Evolutionary conservation across 1,140 invertebrate genomes (phyloP).

Genomic region (Pogonomyrmex californicus): DNA sequence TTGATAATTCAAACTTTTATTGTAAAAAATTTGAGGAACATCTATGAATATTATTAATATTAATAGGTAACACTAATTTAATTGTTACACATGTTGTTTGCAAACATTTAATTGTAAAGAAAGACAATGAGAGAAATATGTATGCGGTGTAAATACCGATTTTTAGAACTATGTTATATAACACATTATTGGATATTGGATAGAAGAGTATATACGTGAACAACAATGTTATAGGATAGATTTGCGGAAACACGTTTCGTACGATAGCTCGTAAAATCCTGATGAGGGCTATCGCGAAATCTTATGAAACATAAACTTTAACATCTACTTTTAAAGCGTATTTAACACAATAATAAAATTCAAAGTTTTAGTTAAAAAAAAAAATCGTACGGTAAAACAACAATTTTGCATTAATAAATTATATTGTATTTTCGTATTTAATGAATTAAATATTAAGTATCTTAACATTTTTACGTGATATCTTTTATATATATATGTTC

Average conservation of each 20-base stretch:
- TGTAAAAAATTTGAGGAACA: neutral
- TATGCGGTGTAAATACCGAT: neutral
- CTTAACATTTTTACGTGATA: neutral
- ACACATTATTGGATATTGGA: neutral
- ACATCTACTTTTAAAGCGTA: neutral
- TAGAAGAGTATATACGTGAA: neutral
- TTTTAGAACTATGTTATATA: neutral
- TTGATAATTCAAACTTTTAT: neutral
- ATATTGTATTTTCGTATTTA: neutral
- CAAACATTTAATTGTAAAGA: too few species aligned
- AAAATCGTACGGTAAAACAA: neutral
- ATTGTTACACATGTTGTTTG: neutral
- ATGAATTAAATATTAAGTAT: slow-evolving; percentile 16
- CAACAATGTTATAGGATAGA: slow-evolving; percentile 36
- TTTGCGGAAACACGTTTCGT: slow-evolving; percentile 32
- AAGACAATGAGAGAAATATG: neutral
- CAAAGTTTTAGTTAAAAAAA: neutral
- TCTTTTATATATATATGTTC: neutral
- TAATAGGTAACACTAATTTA: neutral
- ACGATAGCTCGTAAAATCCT: slow-evolving; percentile 24
- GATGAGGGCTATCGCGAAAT: slow-evolving; percentile 22
- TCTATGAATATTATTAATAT: neutral
- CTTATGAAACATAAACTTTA: slow-evolving; percentile 52
- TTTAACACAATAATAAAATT: slow-evolving; percentile 24
- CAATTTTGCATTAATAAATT: neutral